Base-by-base conservation (phyloP, 64 coral and sea anemone species). In the Dendronephthya gigantea region DNA sequence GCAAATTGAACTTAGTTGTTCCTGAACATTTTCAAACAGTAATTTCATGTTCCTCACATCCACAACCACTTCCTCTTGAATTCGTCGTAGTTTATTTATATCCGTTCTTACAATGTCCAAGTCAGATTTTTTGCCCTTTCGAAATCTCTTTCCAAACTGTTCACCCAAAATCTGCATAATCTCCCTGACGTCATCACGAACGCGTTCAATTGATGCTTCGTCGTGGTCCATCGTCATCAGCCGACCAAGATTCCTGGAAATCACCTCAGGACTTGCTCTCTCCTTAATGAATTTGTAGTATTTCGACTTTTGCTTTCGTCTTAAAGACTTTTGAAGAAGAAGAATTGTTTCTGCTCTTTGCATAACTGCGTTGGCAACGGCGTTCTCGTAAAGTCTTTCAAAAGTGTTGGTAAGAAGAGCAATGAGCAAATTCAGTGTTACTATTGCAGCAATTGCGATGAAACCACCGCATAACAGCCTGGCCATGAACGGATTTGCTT, bases 371-470 rank as follows among this genome's bases (percentile, higher is more conserved):
- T 76, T 76, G 3, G 69, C 69, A 31, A 76, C 2, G 31, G 69
- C 69, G 69, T 76, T 76, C 31, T 76, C 69, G 17, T 76, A 76
- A 37, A 76, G 69, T 76, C 69, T 27, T 76, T 76, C n/a, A 37
- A 76, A 76, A 2, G 69, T 76, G 69, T 76, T 76, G 4, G 69
- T 34, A 76, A 76, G 69, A 34, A 76, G 69, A 76, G 69, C 69
- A 25, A 76, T 76, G 28, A 76, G 35, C 28, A 76, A 37, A 76
- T 76, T 76, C 1, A 76, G 12, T 2, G 35, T 76, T 4, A 76
- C 69, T 27, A 76, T 76, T 13, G 69, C 69, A 4, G n/a, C 4
- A 31, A 76, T 31, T 76, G 29, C 69, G 12, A 37, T 76, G 25
- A 76, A 76, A 34, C 29, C 31, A 33, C 69, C 69, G 31, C 69